phyloP scores from a whole-genome alignment of 1,140 invertebrate species.

The Drosophila melanica region DNA sequence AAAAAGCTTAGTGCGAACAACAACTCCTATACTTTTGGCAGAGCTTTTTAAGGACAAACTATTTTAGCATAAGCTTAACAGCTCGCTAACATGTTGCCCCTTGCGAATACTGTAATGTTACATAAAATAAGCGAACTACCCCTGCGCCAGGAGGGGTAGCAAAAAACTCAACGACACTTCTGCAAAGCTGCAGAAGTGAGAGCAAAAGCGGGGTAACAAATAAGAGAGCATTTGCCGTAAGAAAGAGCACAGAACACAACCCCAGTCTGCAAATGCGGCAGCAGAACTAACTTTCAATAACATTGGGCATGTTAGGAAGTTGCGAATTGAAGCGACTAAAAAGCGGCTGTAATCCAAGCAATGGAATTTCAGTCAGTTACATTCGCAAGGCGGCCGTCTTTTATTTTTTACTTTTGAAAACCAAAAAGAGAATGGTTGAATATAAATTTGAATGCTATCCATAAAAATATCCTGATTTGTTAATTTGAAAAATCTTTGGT shows the following conservation, averaged over 20 bases:
- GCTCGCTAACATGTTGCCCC: not conserved
- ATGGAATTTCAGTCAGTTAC: slow-evolving; percentile 35
- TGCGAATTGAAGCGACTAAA: not conserved
- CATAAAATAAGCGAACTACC: slow-evolving; percentile 64
- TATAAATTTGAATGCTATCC: not conserved
- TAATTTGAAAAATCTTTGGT: not conserved
- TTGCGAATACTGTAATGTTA: slow-evolving; percentile 2
- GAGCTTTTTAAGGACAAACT: not conserved
- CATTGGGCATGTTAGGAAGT: slow-evolving; percentile 14
- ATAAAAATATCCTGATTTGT: slow-evolving; percentile 12
- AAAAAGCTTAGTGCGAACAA: not conserved
- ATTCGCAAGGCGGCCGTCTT: not conserved
- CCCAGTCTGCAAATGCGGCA: slow-evolving; percentile 19
- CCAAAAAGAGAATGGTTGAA: too few species aligned
- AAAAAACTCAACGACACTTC: slow-evolving; percentile 62
- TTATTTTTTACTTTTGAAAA: not conserved
- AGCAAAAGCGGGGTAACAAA: slow-evolving; percentile 29
- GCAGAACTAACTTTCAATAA: slow-evolving; percentile 29
- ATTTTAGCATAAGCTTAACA: not conserved
- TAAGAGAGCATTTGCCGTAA: slow-evolving; percentile 11
- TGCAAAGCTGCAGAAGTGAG: slow-evolving; percentile 27
- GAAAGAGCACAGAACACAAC: not conserved
- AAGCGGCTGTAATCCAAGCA: slow-evolving; percentile 8
- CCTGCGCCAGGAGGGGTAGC: slow-evolving; percentile 47
- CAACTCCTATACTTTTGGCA: not conserved